Evolutionary conservation across 1,140 invertebrate genomes (phyloP).

Genomic region (Anoplolepis gracilipes): DNA sequence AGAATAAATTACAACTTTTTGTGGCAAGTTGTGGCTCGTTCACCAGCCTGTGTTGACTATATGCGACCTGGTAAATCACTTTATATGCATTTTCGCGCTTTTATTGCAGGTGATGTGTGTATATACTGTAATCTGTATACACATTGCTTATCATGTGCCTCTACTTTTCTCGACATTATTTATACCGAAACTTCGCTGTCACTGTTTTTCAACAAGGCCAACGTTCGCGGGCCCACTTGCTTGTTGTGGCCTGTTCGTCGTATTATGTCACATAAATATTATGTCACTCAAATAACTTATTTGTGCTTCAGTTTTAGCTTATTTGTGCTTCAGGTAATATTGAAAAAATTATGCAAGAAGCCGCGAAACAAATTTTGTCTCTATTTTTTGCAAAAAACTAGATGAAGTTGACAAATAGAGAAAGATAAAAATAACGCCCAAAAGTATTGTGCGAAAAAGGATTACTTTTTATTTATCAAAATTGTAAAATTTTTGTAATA

Average conservation of each 20-base stretch:
- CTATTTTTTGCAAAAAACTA: not conserved
- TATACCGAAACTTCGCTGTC: constrained; percentile 48
- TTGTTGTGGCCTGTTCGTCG: not conserved
- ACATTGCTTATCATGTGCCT: constrained; percentile 37
- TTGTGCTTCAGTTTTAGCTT: constrained; percentile 32
- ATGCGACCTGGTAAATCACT: constrained; percentile 45
- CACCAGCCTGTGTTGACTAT: constrained; percentile 20
- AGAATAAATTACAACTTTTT: constrained; percentile 53
- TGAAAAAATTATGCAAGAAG: constrained; percentile 14
- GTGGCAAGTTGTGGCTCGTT: constrained; percentile 13
- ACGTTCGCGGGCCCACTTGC: not conserved
- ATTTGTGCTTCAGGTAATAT: constrained; percentile 35
- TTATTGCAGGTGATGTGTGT: constrained; percentile 32
- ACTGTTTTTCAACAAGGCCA: constrained; percentile 37
- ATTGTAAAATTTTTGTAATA: not conserved
- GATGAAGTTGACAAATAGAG: not conserved
- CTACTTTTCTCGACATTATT: constrained; percentile 47
- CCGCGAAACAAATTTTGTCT: not conserved
- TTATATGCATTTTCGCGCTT: constrained; percentile 35
- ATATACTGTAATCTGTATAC: constrained; percentile 31
- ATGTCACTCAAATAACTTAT: constrained; percentile 31
- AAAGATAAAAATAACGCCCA: not conserved
- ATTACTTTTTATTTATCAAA: not conserved
- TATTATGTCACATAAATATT: constrained; percentile 41
- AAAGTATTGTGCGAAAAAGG: not conserved